Evolutionary conservation across 2,888 invertebrate genomes (phyloP).

Genomic region (Latheticus oryzae): DNA sequence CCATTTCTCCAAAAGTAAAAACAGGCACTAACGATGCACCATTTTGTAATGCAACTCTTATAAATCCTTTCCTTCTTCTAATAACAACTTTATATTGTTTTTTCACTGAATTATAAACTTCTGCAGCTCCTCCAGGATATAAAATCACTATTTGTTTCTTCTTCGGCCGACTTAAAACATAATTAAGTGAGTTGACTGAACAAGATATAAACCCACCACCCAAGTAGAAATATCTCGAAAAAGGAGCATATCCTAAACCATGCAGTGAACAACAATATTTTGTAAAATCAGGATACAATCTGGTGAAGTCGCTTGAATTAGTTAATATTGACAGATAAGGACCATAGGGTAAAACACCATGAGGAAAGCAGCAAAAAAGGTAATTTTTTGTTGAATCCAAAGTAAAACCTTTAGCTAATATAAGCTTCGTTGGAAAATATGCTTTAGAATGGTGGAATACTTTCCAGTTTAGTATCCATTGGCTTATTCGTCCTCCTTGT

Average conservation of each 20-base stretch:
- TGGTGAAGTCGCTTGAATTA: slow-evolving; percentile 59
- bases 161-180: slow-evolving; percentile 68
- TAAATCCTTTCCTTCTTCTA: slow-evolving; percentile 77
- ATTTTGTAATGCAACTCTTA: slow-evolving; percentile 58
- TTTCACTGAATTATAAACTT: too few species aligned
- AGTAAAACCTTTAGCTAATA: slow-evolving; percentile 72
- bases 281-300: slow-evolving; percentile 67
- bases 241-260: slow-evolving; percentile 77
- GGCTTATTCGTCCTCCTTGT: slow-evolving; percentile 65
- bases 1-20: slow-evolving; percentile 91
- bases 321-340: slow-evolving; percentile 83
- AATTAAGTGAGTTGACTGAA: slow-evolving; percentile 74
- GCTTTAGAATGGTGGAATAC: slow-evolving; percentile 81
- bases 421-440: slow-evolving; percentile 87
- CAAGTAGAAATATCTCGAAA: slow-evolving; percentile 76
- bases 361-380: slow-evolving; percentile 79
- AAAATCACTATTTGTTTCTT: slow-evolving; percentile 76
- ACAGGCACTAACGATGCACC: slow-evolving; percentile 89
- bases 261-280: slow-evolving; percentile 69
- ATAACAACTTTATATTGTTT: slow-evolving; percentile 75
- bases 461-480: slow-evolving; percentile 70
- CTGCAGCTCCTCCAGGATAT: slow-evolving; percentile 90
- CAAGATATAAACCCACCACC: slow-evolving; percentile 70
- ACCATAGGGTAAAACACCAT: slow-evolving; percentile 79
- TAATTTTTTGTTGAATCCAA: slow-evolving; percentile 85